Base-by-base conservation (phyloP, 2,797 vertebrate genomes). In the Pangasius mekongensis region DNA sequence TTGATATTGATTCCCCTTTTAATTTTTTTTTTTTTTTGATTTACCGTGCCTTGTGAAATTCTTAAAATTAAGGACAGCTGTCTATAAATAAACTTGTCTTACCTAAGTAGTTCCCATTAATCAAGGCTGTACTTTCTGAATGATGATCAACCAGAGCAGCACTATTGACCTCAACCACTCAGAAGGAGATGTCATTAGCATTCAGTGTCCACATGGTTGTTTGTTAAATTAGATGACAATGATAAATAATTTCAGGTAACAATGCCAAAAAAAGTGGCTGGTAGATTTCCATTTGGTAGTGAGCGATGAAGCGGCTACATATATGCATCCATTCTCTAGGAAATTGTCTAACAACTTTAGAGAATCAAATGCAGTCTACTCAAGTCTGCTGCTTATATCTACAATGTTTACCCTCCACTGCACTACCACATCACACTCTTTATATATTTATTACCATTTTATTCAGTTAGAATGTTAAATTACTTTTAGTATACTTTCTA, bases 31-130 rank as follows among this genome's bases (percentile, higher is more conserved):
- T n/a, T n/a, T 83, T 69, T 33, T 54, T 54, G 0, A n/a, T 52
- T 64, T n/a, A 30, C n/a, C 49, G 6, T 78, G 47, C 30, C 1
- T 64, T 67, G 60, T 67, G 22, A 73, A 54, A 58, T 22, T 8
- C 58, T 58, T 36, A 13, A 39, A 36, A 27, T 62, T 52, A 56
- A 33, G 5, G 33, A 85, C 11, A 20, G 24, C 87, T 83, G 86
- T 87, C 52, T 7, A 91, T 94, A 93, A 95, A 94, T 93, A 94
- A 94, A 91, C 88, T 20, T 89, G 89, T 93, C 87, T 88, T 24
- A 69, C 90, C 92, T 92, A 94, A 90, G 77, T 92, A 92, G 89
- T 86, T 89, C 73, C 84, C 93, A 94, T 95, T 94, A 93, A 94
- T 95, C 94, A 94, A 82, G 69, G 33, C 85, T 87, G 87, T 54